Percentiles rank a stretch among this genome's conserved stretches.
Evolutionary conservation across 2,113 vertebrate genomes (phyloP).

Genomic region (Dendrocopos noguchii): DNA sequence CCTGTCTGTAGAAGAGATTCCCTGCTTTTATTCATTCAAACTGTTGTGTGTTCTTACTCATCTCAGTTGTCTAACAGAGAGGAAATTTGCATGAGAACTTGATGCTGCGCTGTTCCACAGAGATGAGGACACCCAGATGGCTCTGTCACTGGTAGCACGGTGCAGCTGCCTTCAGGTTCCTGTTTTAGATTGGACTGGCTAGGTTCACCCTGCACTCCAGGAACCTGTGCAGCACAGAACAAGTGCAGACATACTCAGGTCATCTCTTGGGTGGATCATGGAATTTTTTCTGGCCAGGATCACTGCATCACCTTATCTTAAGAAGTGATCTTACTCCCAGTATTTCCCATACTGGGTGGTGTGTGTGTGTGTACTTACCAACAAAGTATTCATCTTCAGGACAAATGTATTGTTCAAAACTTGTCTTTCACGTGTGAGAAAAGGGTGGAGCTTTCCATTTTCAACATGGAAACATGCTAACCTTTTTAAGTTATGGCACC

Average conservation of each 20-base stretch:
- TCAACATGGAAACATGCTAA: neutral
- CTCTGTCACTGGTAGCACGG: rapidly evolving
- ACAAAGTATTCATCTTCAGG: neutral
- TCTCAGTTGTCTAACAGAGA: neutral
- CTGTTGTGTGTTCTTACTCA: neutral
- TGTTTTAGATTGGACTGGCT: neutral
- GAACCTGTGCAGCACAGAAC: neutral
- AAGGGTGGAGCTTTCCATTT: neutral
- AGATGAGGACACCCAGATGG: neutral
- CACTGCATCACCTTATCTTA: neutral
- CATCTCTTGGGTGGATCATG: neutral
- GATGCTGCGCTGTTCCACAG: neutral
- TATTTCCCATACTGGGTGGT: neutral
- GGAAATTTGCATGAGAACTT: neutral
- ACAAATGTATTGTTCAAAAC: neutral
- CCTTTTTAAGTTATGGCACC: neutral
- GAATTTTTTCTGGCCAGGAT: neutral
- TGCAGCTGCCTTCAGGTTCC: neutral
- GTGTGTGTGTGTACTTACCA: neutral
- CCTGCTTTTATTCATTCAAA: neutral
- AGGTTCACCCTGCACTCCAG: neutral
- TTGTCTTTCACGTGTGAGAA: neutral
- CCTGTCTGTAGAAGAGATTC: neutral
- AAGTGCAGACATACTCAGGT: neutral
- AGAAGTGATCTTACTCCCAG: neutral